Evolutionary conservation across 2,888 invertebrate species (phyloP).

Genomic region (Imbricaverruca yamaguchii): DNA sequence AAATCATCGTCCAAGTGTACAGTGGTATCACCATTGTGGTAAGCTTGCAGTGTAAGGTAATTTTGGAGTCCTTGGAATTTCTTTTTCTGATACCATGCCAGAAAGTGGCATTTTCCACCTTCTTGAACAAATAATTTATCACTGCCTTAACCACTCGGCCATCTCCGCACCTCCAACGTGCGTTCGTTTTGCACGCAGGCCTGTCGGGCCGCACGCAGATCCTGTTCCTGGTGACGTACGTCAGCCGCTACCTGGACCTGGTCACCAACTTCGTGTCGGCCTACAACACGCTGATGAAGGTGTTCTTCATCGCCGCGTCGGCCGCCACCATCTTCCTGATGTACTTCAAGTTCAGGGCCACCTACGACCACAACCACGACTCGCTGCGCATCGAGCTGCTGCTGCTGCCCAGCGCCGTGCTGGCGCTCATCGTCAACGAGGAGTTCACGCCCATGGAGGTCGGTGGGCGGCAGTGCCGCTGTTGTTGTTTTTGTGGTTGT

Average conservation of each 20-base stretch:
- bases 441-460: slow-evolving; percentile 90
- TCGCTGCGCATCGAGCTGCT: slow-evolving; percentile 94
- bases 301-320: slow-evolving; percentile 73
- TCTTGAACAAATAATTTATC: too few species aligned
- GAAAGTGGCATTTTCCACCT: too few species aligned
- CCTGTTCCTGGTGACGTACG: slow-evolving; percentile 86
- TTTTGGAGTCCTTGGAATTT: too few species aligned
- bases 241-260: slow-evolving; percentile 88
- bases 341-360: slow-evolving; percentile 96
- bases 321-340: slow-evolving; percentile 89
- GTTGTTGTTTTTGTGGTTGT: not conserved
- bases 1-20: too few species aligned
- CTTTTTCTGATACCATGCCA: too few species aligned
- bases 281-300: slow-evolving; percentile 94
- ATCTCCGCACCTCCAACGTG: too few species aligned
- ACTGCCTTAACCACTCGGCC: too few species aligned
- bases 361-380: slow-evolving; percentile 96
- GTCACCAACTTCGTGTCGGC: slow-evolving; percentile 88
- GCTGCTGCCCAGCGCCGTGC: slow-evolving; percentile 70
- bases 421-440: slow-evolving; percentile 91
- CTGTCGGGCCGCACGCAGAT: slow-evolving; percentile 97
- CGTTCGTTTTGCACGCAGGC: slow-evolving; percentile 49
- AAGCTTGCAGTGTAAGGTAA: too few species aligned
- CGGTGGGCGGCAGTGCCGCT: slow-evolving; percentile 36
- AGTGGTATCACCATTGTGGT: too few species aligned